Percentiles rank a stretch among this genome's conserved stretches.
Evolutionary conservation across 2,888 invertebrate genomes (phyloP).

Genomic region (Azorinus chamasolen): DNA sequence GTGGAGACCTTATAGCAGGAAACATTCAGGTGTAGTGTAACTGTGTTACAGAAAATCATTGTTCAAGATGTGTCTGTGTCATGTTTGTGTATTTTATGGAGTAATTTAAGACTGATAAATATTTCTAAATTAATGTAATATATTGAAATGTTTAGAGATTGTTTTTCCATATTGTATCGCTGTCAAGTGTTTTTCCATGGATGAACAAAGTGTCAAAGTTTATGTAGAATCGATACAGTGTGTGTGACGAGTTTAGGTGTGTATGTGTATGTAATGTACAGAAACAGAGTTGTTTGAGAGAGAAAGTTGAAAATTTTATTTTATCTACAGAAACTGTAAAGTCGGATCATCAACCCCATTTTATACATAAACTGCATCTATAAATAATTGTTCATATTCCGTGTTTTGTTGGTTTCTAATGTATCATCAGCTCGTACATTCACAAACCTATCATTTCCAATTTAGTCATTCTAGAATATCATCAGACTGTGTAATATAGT

Average conservation of each 20-base stretch:
- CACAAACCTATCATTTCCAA: constrained; percentile 40
- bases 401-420: too few species aligned
- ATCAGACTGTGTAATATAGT: constrained; percentile 10
- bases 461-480: constrained; percentile 9
- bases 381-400: constrained; percentile 11
- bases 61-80: constrained; percentile 31
- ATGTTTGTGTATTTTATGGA: constrained; percentile 39
- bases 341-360: constrained; percentile 20
- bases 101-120: constrained; percentile 50
- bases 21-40: constrained; percentile 10
- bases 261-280: constrained; percentile 25
- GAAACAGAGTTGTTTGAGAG: constrained; percentile 19
- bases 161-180: constrained; percentile 20
- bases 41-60: constrained; percentile 7
- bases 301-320: constrained; percentile 46
- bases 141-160: constrained; percentile 55
- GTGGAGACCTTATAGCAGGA: constrained; percentile 90
- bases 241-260: background rate
- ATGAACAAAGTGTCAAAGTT: constrained; percentile 65
- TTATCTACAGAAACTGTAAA: constrained; percentile 45
- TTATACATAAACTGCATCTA: constrained; percentile 48
- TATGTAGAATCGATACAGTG: too few species aligned
- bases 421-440: constrained; percentile 28
- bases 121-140: constrained; percentile 46
- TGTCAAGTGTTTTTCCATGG: constrained; percentile 23